Conservation (phyloP, 2,888 invertebrate species). For the Choreutis nemorana region DNA sequence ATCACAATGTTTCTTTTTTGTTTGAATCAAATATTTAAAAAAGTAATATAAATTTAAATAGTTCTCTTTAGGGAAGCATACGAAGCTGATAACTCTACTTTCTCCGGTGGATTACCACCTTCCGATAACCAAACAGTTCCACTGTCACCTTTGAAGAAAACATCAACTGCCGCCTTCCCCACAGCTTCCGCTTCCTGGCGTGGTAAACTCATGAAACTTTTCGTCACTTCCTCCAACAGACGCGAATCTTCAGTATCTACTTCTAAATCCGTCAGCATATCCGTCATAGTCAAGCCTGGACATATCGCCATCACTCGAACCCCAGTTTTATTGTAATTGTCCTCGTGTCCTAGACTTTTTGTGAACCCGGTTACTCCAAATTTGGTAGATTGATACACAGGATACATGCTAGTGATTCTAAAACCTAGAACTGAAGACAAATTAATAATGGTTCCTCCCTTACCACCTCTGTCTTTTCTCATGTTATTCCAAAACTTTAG, state of each 20-base stretch:
- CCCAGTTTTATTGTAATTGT: slow-evolving; percentile 38
- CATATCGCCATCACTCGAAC: slow-evolving; percentile 53
- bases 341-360: slow-evolving; percentile 35
- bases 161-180: slow-evolving; percentile 4
- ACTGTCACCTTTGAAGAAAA: slow-evolving; percentile 21
- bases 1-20: too few relatives aligned
- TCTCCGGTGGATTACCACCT: slow-evolving; percentile 23
- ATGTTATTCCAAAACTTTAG: slow-evolving; percentile 55
- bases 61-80: too few relatives aligned
- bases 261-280: slow-evolving; percentile 13
- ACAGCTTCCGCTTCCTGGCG: slow-evolving; percentile 1
- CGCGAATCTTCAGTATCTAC: slow-evolving; percentile 1
- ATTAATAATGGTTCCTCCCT: slow-evolving; percentile 66
- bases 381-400: slow-evolving; percentile 63
- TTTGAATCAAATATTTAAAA: too few relatives aligned
- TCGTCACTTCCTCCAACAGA: slow-evolving; percentile 9
- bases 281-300: slow-evolving; percentile 50
- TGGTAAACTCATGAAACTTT: slow-evolving; percentile 2
- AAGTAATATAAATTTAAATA: too few relatives aligned
- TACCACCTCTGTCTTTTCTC: slow-evolving; percentile 44
- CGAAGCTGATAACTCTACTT: too few relatives aligned
- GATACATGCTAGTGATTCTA: too few relatives aligned
- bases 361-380: slow-evolving; percentile 54
- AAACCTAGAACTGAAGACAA: slow-evolving; percentile 20
- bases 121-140: slow-evolving; percentile 43